Evolutionary conservation across 2,888 invertebrate species (phyloP).

Genomic region (Platypus cylindrus): DNA sequence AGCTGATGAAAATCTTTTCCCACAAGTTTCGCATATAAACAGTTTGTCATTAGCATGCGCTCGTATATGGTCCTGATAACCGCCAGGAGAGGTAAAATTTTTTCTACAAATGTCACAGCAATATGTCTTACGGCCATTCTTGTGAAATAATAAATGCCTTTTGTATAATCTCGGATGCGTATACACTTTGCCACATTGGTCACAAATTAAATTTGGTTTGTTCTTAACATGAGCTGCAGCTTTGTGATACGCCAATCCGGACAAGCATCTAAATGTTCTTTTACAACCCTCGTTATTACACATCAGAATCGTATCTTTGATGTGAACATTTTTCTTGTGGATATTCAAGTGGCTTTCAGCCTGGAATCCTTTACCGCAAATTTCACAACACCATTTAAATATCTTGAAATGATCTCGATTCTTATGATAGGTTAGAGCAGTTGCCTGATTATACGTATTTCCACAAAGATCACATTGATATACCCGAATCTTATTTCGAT

Average conservation of each 20-base stretch:
- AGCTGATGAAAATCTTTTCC: constrained; percentile 30
- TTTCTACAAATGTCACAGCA: constrained; percentile 5
- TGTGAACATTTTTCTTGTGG: constrained; percentile 15
- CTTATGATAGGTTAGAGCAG: constrained; percentile 41
- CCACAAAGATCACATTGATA: constrained; percentile 18
- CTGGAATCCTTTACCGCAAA: constrained; percentile 22
- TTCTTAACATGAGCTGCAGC: constrained; percentile 5
- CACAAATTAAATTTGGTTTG: background rate
- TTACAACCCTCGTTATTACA: constrained; percentile 7
- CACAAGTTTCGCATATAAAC: constrained; percentile 28
- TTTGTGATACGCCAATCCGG: constrained; percentile 5
- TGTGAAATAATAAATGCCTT: no score
- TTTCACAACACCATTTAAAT: constrained; percentile 28
- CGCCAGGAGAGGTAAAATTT: background rate
- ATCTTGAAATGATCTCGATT: constrained; percentile 17
- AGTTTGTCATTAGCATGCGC: constrained; percentile 24
- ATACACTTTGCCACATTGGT: no score
- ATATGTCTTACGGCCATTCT: background rate
- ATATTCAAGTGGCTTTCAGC: constrained; percentile 22
- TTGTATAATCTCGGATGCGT: no score
- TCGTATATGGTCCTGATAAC: constrained; percentile 15
- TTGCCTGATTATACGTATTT: constrained; percentile 33
- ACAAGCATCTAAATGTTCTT: constrained; percentile 6
- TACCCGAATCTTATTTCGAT: constrained; percentile 1
- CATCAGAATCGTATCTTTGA: constrained; percentile 4